phyloP scores from a whole-genome alignment of 2,888 invertebrate genomes.

The Plagiodera versicolora region DNA sequence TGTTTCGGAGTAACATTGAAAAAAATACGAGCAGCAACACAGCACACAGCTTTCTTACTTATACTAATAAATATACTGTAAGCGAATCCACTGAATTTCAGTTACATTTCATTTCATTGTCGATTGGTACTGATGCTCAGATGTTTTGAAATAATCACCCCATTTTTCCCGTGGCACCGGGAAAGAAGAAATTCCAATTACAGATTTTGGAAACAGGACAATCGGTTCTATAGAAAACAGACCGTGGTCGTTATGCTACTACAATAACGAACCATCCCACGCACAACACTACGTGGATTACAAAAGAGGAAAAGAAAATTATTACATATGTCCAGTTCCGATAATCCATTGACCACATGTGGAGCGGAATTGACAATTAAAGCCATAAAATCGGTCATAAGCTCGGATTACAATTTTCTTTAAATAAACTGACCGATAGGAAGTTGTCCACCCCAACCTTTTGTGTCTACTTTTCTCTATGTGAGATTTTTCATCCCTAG shows the following conservation, averaged over 20 bases:
- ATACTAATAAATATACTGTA: too few relatives aligned
- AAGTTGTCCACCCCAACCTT: conserved; percentile 29
- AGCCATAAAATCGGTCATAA: conserved; percentile 47
- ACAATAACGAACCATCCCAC: conserved; percentile 30
- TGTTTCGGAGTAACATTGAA: too few relatives aligned
- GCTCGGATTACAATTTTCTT: conserved; percentile 45
- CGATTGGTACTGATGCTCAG: background rate
- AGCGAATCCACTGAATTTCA: too few relatives aligned
- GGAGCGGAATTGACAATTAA: conserved; percentile 41
- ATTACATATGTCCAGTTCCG: conserved; percentile 36
- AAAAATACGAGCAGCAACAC: too few relatives aligned
- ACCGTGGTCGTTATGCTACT: conserved; percentile 24
- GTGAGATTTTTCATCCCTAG: conserved; percentile 15
- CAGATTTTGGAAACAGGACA: conserved; percentile 7
- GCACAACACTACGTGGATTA: conserved; percentile 24
- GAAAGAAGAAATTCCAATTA: conserved; percentile 4
- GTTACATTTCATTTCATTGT: background rate
- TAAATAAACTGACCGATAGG: conserved; percentile 31
- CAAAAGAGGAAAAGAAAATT: conserved; percentile 28
- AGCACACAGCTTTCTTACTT: too few relatives aligned
- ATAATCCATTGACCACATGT: conserved; percentile 28
- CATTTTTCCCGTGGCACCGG: conserved; percentile 3
- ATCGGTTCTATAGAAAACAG: conserved; percentile 1
- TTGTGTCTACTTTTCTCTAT: conserved; percentile 21
- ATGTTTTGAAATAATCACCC: background rate